phyloP scores from a whole-genome alignment of 2,888 invertebrate species.

The Archaeoteleia sp. region DNA sequence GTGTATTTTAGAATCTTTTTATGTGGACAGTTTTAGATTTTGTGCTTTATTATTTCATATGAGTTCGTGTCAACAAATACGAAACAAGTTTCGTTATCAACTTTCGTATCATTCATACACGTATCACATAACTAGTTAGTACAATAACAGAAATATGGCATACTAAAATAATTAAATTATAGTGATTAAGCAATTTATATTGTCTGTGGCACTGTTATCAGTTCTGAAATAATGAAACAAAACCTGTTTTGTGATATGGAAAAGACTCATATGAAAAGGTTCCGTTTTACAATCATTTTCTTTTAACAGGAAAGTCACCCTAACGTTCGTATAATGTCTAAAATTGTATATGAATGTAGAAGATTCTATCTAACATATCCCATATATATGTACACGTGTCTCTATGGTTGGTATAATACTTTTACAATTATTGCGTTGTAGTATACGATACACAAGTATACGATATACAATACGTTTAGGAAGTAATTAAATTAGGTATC shows the following conservation, averaged over 20 bases:
- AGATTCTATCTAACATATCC: constrained; percentile 5
- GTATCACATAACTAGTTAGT: too few species aligned
- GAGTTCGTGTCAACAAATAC: constrained; percentile 17
- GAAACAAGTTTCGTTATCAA: too few species aligned
- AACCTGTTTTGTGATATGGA: too few species aligned
- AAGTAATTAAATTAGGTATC: too few species aligned
- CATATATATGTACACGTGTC: constrained; percentile 8
- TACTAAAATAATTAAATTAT: too few species aligned
- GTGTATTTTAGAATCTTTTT: constrained; percentile 43
- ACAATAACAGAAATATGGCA: too few species aligned
- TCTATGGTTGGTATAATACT: neutral
- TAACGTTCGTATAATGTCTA: neutral
- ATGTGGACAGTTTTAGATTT: constrained; percentile 30
- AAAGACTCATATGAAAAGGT: constrained; percentile 19
- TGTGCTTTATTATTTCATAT: constrained; percentile 40
- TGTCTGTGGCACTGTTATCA: neutral
- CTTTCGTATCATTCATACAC: too few species aligned
- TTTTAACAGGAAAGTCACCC: constrained; percentile 4
- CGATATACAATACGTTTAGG: too few species aligned
- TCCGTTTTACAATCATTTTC: constrained; percentile 16
- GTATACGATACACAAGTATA: too few species aligned
- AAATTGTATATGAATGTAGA: neutral
- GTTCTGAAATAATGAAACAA: too few species aligned
- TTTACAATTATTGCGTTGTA: neutral
- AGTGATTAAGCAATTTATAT: neutral